A percentile compares a stretch with the other conserved stretches of the same genome.
phyloP scores from a whole-genome alignment of 2,113 vertebrate genomes.

The Chamaetylas fuelleborni region DNA sequence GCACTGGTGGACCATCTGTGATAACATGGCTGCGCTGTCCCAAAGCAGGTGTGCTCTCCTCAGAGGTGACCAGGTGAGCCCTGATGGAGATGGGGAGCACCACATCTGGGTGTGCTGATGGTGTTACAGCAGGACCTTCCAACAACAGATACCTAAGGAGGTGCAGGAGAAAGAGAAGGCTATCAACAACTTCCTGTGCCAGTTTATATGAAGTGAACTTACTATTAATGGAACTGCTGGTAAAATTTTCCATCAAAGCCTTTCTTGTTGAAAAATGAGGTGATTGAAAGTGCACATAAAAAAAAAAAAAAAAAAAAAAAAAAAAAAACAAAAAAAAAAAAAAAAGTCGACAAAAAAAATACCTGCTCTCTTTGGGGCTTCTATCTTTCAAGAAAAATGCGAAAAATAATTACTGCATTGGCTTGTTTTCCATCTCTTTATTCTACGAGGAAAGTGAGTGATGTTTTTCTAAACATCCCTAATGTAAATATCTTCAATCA shows the following conservation, averaged over 20 bases:
- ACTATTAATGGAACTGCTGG: neutral
- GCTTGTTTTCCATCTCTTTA: neutral
- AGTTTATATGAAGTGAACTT: neutral
- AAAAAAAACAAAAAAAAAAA: neutral
- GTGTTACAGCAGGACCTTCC: neutral
- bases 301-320: neutral
- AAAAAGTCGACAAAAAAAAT: rapidly evolving
- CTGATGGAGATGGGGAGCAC: rapidly evolving
- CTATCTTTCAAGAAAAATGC: neutral
- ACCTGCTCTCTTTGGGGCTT: neutral
- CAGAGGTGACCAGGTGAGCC: neutral
- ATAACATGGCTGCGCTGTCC: rapidly evolving
- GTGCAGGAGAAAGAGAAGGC: neutral
- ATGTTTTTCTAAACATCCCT: neutral
- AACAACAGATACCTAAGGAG: rapidly evolving
- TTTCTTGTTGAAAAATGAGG: neutral
- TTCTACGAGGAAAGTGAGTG: neutral
- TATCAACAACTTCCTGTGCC: neutral
- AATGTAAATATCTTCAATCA: neutral
- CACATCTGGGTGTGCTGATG: neutral
- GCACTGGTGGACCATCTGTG: rapidly evolving
- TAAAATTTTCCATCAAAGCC: neutral
- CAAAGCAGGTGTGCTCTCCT: neutral
- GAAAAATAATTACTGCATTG: neutral
- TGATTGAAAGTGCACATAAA: neutral